A percentile compares a stretch with the other conserved stretches of the same genome.
Conservation (phyloP, 35 echinoderm and acorn worm species). For the Apostichopus parvimensis region DNA sequence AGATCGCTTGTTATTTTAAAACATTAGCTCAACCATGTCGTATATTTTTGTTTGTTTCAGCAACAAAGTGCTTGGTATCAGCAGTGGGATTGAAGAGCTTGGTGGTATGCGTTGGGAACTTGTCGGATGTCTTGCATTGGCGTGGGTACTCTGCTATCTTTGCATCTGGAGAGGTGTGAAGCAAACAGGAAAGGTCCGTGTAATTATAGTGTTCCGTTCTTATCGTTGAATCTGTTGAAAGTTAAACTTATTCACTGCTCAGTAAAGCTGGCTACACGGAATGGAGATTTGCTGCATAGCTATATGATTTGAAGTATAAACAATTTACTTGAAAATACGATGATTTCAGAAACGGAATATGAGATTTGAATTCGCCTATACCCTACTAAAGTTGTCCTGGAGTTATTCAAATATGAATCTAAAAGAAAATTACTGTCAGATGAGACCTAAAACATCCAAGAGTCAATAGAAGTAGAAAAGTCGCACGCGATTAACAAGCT, state of each 20-base stretch:
- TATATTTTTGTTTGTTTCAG: constrained; percentile 44
- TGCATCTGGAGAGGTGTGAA: constrained; percentile 87
- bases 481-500: too few species aligned
- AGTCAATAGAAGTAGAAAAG: too few species aligned
- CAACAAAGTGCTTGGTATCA: constrained; percentile 65
- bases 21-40: not conserved
- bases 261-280: not conserved
- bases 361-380: too few species aligned
- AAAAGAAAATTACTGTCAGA: too few species aligned
- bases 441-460: too few species aligned
- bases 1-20: too few species aligned
- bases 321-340: too few species aligned
- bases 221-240: too few species aligned
- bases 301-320: not conserved
- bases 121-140: constrained; percentile 69
- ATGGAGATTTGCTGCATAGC: not conserved
- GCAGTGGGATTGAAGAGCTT: constrained; percentile 67
- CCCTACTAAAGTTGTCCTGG: too few species aligned
- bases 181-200: constrained; percentile 72
- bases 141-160: constrained; percentile 71
- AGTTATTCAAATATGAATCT: too few species aligned
- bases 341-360: too few species aligned
- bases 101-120: constrained; percentile 78
- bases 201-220: not conserved
- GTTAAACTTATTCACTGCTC: too few species aligned